Evolutionary conservation across 2,888 invertebrate species (phyloP), one percentile per base, ranked within the genome.

Genomic region (Tipula unca): DNA sequence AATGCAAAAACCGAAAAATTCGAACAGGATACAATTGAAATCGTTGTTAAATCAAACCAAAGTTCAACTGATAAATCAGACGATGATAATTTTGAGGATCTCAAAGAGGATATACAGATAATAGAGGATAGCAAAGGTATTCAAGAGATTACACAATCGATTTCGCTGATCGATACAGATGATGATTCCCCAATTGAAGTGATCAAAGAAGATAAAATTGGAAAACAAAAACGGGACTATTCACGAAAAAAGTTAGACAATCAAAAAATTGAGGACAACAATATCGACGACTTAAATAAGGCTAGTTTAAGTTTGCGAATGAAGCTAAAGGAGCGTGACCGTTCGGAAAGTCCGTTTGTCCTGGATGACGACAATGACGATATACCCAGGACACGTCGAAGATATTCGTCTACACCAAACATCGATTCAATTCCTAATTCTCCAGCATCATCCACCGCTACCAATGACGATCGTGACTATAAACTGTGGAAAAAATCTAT

Each of bases 401-500:
- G 90, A 5, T 90, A 89, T 85, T 91, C 91, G 0, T 92, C 93
- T 0, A 92, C 92, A 0, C 93, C 92, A 0, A 91, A 92, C 0
- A 90, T 90, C 20, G 94, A 95, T 88, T 94, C 94, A 14, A 91
- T 94, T 86, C 94, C 94, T 2, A 94, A 93, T 89, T 92, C 92
- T 0, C 92, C 92, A 29, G 90, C 91, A 1, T 91, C 92, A 8
- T 69, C 69, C 10, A 83, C 86, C 85, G 13, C 85, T 14, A 91
- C 90, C 86, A 96, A 96, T 87, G 95, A 95, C 85, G 95, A 96
- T 88, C 92, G 94, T 8, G 96, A 96, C 85, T 95, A 95, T 89
- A 92, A 95, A 32, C 93, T 95, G 32, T 97, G 98, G 95, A 97
- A 96, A 91, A 98, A 98, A 89, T 95, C 97, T 0, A 95, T 98